Percentiles rank a stretch among this genome's conserved stretches.
phyloP scores from a whole-genome alignment of 2,888 invertebrate genomes.

The Catocala sponsa region DNA sequence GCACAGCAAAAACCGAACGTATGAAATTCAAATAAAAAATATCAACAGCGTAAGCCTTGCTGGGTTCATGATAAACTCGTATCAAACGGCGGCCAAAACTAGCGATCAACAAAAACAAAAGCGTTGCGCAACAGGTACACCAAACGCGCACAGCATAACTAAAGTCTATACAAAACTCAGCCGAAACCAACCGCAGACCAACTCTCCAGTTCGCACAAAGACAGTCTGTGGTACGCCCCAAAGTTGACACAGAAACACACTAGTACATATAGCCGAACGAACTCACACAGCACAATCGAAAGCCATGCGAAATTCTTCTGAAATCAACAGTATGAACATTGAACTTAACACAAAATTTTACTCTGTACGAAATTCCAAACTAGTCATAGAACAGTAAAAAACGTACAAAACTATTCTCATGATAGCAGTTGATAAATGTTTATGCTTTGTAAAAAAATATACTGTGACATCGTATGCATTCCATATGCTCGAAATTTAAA shows the following conservation, averaged over 20 bases:
- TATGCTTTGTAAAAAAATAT: constrained; percentile 21
- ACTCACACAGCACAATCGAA: constrained; percentile 24
- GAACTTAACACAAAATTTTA: neutral
- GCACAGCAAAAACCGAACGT: constrained; percentile 38
- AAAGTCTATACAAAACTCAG: constrained; percentile 8
- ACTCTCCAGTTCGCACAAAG: neutral
- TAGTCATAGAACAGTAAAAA: constrained; percentile 36
- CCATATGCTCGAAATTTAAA: constrained; percentile 46
- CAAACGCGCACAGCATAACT: constrained; percentile 42
- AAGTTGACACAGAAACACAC: constrained; percentile 39
- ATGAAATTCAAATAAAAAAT: constrained; percentile 49
- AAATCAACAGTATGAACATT: constrained; percentile 16
- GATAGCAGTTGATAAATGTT: constrained; percentile 33
- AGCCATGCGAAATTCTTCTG: constrained; percentile 1
- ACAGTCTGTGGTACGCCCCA: constrained; percentile 39
- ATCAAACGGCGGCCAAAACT: constrained; percentile 65
- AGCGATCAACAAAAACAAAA: constrained; percentile 81
- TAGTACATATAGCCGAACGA: constrained; percentile 29
- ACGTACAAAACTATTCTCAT: constrained; percentile 20
- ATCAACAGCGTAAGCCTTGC: constrained; percentile 48
- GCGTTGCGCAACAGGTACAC: constrained; percentile 73
- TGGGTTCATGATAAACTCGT: constrained; percentile 62
- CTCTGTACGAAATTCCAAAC: constrained; percentile 43
- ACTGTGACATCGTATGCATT: constrained; percentile 48
- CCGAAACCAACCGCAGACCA: constrained; percentile 17